Conservation (phyloP, 2,113 vertebrate genomes). For the Hydrolagus affinis region DNA sequence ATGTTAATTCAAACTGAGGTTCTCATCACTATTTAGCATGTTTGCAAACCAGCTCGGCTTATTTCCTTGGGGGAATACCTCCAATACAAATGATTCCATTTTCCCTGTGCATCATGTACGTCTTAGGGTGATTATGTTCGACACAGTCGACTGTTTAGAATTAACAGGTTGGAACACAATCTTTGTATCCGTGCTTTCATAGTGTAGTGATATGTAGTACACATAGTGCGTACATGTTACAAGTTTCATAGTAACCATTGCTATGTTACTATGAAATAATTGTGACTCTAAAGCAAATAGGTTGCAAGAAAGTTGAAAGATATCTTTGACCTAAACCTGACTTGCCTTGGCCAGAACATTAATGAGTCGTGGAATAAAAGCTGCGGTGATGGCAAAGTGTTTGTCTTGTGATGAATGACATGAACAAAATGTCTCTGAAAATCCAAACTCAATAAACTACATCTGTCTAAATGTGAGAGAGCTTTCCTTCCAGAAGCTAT, state of each 20-base stretch:
- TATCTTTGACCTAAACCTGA: background rate
- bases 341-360: constrained; percentile 3
- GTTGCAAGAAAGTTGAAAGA: background rate
- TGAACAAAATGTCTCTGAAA: constrained; percentile 12
- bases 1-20: no score
- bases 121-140: background rate
- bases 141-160: background rate
- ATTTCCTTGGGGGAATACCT: no score
- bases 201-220: background rate
- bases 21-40: no score
- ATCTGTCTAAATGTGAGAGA: constrained; percentile 25
- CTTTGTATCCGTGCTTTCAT: background rate
- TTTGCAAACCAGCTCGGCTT: no score
- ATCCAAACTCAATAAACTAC: constrained; percentile 29
- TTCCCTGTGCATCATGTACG: background rate
- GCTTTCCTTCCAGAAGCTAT: background rate
- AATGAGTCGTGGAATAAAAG: constrained; percentile 17
- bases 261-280: background rate
- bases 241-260: no score
- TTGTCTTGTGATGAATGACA: background rate
- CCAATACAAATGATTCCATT: background rate
- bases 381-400: background rate
- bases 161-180: background rate
- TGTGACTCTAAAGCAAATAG: background rate
- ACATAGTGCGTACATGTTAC: no score